Evolutionary conservation across 2,888 invertebrate species (phyloP).

Genomic region (Exocentrus adspersus): DNA sequence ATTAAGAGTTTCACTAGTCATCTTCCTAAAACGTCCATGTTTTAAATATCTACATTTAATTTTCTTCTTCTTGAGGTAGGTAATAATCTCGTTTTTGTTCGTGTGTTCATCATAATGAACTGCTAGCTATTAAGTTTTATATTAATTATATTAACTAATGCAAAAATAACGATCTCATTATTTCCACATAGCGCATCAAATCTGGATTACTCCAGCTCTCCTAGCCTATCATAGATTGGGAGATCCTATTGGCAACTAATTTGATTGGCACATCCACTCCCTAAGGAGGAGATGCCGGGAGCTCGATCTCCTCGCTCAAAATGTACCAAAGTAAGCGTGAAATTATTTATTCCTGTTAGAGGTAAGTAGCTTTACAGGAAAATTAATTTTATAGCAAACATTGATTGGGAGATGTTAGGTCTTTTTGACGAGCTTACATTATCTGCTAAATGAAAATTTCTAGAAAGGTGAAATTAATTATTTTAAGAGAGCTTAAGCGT

Average conservation of each 20-base stretch:
- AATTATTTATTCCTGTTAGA: slow-evolving; percentile 45
- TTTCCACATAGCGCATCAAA: too few relatives aligned
- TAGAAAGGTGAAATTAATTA: neutral
- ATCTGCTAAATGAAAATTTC: slow-evolving; percentile 17
- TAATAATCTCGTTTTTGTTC: too few relatives aligned
- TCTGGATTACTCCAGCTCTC: too few relatives aligned
- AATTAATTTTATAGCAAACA: slow-evolving; percentile 44
- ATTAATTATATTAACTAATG: too few relatives aligned
- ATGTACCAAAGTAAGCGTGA: slow-evolving; percentile 44
- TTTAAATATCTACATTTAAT: too few relatives aligned
- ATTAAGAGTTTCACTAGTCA: too few relatives aligned
- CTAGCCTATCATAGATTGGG: slow-evolving; percentile 31
- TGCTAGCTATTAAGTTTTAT: too few relatives aligned
- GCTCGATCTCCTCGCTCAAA: slow-evolving; percentile 40
- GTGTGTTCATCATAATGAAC: too few relatives aligned
- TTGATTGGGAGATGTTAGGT: slow-evolving; percentile 39
- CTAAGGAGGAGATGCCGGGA: slow-evolving; percentile 43
- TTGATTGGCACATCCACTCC: slow-evolving; percentile 54
- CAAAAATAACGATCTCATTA: too few relatives aligned
- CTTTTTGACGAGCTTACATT: slow-evolving; percentile 19
- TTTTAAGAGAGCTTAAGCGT: too few relatives aligned
- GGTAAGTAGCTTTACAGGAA: slow-evolving; percentile 29
- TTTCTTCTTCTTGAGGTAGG: too few relatives aligned
- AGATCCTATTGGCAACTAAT: slow-evolving; percentile 54
- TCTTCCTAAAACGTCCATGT: too few relatives aligned